Conservation (phyloP, 2,888 invertebrate species). For the Mesorhabditis spiculigera region DNA sequence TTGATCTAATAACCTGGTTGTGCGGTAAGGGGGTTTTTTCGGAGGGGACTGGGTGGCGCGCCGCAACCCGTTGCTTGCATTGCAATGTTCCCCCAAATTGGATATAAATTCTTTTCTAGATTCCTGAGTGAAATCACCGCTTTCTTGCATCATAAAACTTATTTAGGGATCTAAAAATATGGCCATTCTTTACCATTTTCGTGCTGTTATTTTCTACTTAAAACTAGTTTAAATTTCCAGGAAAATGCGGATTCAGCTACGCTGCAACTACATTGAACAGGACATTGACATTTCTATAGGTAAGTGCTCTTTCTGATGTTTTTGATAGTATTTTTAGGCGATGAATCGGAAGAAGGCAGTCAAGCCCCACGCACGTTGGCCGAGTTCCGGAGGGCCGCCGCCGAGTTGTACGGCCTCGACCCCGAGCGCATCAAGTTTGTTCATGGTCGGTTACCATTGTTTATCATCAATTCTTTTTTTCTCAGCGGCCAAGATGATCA, state of each 20-base stretch:
- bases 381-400: neutral
- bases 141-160: no score
- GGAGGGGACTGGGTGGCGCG: no score
- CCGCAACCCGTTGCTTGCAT: no score
- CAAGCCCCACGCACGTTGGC: neutral
- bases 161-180: no score
- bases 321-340: conserved; percentile 15
- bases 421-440: neutral
- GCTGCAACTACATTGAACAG: neutral
- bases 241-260: neutral
- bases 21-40: no score
- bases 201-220: no score
- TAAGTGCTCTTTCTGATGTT: neutral
- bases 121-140: no score
- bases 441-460: neutral
- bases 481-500: neutral
- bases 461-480: neutral
- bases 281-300: neutral
- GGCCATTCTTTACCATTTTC: no score
- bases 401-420: neutral
- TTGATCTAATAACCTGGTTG: no score
- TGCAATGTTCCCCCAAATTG: no score
- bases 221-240: neutral
- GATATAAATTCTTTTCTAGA: no score
- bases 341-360: conserved; percentile 18